Percentiles rank a stretch among this genome's conserved stretches.
Evolutionary conservation across 1,140 invertebrate species (phyloP).

Genomic region (Ostrea denselamellosa): DNA sequence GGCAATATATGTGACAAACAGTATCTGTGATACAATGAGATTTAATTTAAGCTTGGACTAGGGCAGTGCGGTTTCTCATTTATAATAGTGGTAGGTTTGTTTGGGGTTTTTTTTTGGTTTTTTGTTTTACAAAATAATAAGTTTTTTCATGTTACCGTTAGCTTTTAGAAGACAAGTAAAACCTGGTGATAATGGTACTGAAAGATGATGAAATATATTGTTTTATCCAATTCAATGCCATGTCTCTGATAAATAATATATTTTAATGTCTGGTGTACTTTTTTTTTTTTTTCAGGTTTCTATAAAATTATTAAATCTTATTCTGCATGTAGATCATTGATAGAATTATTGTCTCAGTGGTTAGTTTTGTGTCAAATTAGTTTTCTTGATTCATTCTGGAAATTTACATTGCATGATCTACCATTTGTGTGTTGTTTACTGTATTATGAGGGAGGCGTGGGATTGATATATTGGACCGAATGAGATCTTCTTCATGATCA

Average conservation of each 20-base stretch:
- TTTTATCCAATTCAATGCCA: too few species aligned
- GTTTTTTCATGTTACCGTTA: not conserved
- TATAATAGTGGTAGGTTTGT: not conserved
- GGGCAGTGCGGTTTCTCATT: not conserved
- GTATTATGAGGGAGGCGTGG: not conserved
- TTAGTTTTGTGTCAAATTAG: not conserved
- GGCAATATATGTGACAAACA: conserved; percentile 5
- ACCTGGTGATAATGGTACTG: not conserved
- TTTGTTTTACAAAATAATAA: not conserved
- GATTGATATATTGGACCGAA: not conserved
- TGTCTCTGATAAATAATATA: not conserved
- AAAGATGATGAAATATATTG: too few species aligned
- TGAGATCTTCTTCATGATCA: not conserved
- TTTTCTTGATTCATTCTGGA: not conserved
- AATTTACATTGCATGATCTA: conserved; percentile 17
- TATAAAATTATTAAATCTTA: not conserved
- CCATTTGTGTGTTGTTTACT: conserved; percentile 15
- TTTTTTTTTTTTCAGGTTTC: not conserved
- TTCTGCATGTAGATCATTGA: not conserved
- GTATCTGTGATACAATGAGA: conserved; percentile 11
- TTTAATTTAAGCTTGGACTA: not conserved
- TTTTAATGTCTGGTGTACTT: not conserved
- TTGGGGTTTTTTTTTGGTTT: not conserved
- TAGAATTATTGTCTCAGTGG: not conserved
- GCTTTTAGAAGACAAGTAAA: not conserved